A percentile compares a stretch with the other conserved stretches of the same genome.
Evolutionary conservation across 1,140 invertebrate species (phyloP).

Genomic region (Uloborus diversus): DNA sequence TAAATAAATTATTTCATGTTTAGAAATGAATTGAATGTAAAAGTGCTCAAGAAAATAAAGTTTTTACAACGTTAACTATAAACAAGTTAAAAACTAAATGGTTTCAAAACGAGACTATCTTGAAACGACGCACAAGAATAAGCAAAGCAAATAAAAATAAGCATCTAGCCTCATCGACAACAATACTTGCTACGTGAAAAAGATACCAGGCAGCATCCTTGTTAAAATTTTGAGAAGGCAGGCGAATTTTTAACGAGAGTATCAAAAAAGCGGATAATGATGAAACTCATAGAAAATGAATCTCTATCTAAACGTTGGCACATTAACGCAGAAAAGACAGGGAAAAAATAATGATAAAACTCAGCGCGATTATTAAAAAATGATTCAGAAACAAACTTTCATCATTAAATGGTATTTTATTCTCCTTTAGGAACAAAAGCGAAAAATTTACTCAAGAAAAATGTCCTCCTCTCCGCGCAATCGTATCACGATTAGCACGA

Average conservation of each 20-base stretch:
- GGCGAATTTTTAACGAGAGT: not conserved
- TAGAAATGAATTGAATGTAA: no score
- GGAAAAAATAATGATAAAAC: not conserved
- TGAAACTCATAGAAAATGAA: not conserved
- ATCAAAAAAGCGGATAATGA: slow-evolving; percentile 1
- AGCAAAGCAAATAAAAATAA: no score
- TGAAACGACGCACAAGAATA: no score
- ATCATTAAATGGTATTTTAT: slow-evolving; percentile 55
- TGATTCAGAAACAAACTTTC: slow-evolving; percentile 48
- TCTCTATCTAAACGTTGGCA: not conserved
- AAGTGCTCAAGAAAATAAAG: no score
- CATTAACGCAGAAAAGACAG: not conserved
- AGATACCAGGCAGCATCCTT: no score
- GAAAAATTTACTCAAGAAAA: slow-evolving; percentile 40
- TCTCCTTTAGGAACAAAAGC: slow-evolving; percentile 19
- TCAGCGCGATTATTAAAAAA: not conserved
- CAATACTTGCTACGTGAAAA: no score
- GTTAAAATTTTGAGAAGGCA: no score
- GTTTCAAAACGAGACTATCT: no score
- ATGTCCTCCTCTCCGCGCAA: slow-evolving; percentile 38
- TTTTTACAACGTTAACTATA: no score
- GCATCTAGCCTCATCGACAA: no score
- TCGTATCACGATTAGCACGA: slow-evolving; percentile 42
- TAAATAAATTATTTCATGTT: no score
- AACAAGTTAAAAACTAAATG: no score